Evolutionary conservation across 2,113 vertebrate genomes (phyloP), one percentile per base, ranked within the genome.

Genomic region (Corythaixoides concolor): DNA sequence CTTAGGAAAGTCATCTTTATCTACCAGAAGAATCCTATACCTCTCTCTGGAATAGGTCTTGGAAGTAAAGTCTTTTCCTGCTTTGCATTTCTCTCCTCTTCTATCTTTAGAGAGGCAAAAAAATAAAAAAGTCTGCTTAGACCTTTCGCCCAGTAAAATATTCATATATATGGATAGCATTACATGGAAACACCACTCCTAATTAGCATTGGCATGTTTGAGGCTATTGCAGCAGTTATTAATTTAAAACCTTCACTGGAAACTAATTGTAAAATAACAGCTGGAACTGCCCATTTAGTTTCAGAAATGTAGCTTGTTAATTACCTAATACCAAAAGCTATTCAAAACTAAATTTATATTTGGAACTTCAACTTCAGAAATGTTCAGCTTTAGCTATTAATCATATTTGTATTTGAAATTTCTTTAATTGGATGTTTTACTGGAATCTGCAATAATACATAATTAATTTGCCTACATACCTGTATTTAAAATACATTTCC

Each of bases 191-290:
- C 85, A 91, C 62, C 58, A 83, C 27, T 94, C 18, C 59, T 90
- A 91, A 96, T 96, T 95, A 96, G 47, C 93, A 77, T 24, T 96
- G 95, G 88, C 82, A 80, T 69, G 90, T 94, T 85, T 91, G 82
- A 95, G 52, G 79, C 85, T 94, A 33, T 91, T 88, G 88, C 93
- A 96, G 92, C 85, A 96, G 95, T 94, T 96, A 94, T 93, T 97
- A 90, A 94, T 96, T 96, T 95, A 89, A 96, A 94, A 85, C 52
- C 84, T 75, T 88, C 93, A 73, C 85, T 94, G 95, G 91, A 95
- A 97, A 91, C 92, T 94, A 96, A 96, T 93, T 95, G 88, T 94
- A 96, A 91, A 97, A 74, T 94, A 96, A 83, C 95, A 97, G 93
- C 95, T 96, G 93, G 89, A 96, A 79, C 95, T 93, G 72, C 88